Evolutionary conservation across 2,113 vertebrate species (phyloP).

Genomic region (Trichechus manatus): DNA sequence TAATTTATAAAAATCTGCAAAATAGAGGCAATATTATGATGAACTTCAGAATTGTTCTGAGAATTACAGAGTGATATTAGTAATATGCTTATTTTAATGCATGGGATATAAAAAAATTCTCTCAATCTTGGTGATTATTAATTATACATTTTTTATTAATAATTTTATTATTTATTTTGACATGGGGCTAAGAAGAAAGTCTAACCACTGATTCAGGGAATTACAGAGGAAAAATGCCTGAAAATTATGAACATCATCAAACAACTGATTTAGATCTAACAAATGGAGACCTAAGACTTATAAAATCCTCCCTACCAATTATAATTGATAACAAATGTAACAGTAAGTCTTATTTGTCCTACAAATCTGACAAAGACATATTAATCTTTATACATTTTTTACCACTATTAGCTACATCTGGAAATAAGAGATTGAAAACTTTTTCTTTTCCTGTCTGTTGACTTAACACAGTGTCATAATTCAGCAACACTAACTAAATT

Average conservation of each 20-base stretch:
- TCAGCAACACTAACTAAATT: background rate
- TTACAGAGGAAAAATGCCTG: background rate
- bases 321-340: background rate
- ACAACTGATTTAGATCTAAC: background rate
- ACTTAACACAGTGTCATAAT: background rate
- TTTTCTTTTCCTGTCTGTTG: background rate
- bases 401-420: background rate
- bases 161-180: background rate
- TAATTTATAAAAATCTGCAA: background rate
- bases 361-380: background rate
- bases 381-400: conserved; percentile 26
- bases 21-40: background rate
- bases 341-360: background rate
- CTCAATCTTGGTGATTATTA: background rate
- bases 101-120: background rate
- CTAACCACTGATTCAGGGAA: background rate
- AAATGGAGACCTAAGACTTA: background rate
- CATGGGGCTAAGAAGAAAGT: background rate
- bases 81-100: background rate
- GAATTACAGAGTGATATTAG: background rate
- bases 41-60: background rate
- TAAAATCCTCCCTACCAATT: background rate
- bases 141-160: background rate
- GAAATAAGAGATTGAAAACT: background rate
- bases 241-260: background rate